Conservation (phyloP, 2,888 invertebrate species). For the Hypselothyrea guttata region DNA sequence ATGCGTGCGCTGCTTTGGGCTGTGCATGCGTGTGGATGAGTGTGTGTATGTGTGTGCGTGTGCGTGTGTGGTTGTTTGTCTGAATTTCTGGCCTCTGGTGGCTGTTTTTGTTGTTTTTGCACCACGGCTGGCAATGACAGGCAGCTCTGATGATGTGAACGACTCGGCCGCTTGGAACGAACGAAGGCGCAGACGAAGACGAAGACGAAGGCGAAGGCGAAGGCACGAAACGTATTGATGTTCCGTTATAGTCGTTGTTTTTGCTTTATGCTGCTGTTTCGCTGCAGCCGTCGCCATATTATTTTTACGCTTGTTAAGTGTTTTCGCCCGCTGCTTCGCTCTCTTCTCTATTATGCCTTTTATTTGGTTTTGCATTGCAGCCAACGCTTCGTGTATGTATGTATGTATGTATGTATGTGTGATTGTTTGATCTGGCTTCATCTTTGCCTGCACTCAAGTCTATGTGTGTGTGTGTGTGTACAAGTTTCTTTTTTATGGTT, state of each 20-base stretch:
- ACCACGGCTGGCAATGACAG: slow-evolving; percentile 47
- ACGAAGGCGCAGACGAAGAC: too few relatives aligned
- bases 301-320: slow-evolving; percentile 62
- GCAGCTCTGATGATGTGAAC: slow-evolving; percentile 40
- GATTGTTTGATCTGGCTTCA: slow-evolving; percentile 49
- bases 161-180: slow-evolving; percentile 32
- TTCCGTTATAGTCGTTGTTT: slow-evolving; percentile 36
- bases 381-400: slow-evolving; percentile 8
- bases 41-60: slow-evolving; percentile 16
- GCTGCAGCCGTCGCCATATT: slow-evolving; percentile 65
- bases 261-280: slow-evolving; percentile 28
- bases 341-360: slow-evolving; percentile 48
- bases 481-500: slow-evolving; percentile 40
- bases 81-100: slow-evolving; percentile 23
- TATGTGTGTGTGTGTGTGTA: slow-evolving; percentile 22
- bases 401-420: slow-evolving; percentile 18
- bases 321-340: slow-evolving; percentile 50
- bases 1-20: slow-evolving; percentile 49
- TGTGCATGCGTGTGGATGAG: slow-evolving; percentile 48
- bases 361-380: slow-evolving; percentile 47
- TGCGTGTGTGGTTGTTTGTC: slow-evolving; percentile 2
- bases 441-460: slow-evolving; percentile 33
- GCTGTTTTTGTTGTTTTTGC: slow-evolving; percentile 29
- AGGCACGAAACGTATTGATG: slow-evolving; percentile 41
- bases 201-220: too few relatives aligned